A percentile compares a stretch with the other conserved stretches of the same genome.
These are phyloP conservation scores for Heteromurus nitidus DNA, from an alignment of 2,888 invertebrate species.

Conservation along the genomic window DNA sequence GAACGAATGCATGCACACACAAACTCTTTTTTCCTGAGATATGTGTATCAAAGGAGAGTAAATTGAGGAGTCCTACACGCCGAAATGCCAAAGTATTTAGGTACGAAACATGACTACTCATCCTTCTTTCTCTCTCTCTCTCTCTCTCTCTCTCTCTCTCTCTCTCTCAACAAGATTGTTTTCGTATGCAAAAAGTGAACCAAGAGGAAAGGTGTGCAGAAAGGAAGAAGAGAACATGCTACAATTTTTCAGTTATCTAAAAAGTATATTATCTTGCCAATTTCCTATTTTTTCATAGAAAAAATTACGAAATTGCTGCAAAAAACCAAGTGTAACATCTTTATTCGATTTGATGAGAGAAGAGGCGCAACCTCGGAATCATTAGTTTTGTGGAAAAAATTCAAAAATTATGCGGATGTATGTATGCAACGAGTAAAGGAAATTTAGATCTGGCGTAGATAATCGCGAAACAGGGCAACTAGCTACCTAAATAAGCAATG, in stretches of 20 bases:
- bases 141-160: too few species aligned
- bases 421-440: background rate
- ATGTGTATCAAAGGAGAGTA: too few species aligned
- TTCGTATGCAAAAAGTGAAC: background rate
- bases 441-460: background rate
- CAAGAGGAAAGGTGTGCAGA: background rate
- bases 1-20: background rate
- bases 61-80: too few species aligned
- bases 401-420: slow-evolving; percentile 5
- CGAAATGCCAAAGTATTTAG: too few species aligned
- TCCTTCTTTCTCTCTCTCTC: too few species aligned
- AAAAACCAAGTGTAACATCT: too few species aligned
- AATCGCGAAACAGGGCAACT: too few species aligned
- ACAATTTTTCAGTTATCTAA: background rate
- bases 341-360: slow-evolving; percentile 1
- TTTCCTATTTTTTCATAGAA: background rate
- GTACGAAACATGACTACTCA: too few species aligned
- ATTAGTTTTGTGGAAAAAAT: background rate
- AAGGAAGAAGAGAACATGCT: background rate
- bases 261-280: background rate
- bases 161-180: background rate
- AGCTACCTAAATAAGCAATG: too few species aligned
- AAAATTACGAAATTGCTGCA: background rate
- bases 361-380: background rate
- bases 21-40: too few species aligned